Percentiles rank a stretch among this genome's conserved stretches.
Conservation (phyloP, 1,140 invertebrate species). For the Propsilocerus akamusi region DNA sequence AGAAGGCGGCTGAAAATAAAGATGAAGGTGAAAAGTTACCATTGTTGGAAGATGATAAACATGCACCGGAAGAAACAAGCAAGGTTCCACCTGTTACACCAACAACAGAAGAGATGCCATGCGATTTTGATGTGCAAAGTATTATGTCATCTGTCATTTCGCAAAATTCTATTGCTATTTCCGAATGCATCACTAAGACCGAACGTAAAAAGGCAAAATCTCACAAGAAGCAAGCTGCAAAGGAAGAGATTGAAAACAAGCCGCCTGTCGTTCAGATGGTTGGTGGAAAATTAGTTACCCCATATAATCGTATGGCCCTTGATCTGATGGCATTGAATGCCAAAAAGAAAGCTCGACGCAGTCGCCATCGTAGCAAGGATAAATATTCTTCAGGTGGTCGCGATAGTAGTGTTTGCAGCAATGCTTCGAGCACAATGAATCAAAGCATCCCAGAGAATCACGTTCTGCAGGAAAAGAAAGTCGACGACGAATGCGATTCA, state of each 20-base stretch:
- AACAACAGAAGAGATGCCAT: slow-evolving; percentile 35
- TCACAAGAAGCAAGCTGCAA: slow-evolving; percentile 28
- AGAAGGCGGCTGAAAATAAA: slow-evolving; percentile 62
- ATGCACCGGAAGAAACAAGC: slow-evolving; percentile 11
- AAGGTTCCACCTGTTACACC: slow-evolving; percentile 36
- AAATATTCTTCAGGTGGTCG: background rate
- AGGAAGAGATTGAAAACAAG: slow-evolving; percentile 20
- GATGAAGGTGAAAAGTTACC: slow-evolving; percentile 51
- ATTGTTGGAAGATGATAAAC: slow-evolving; percentile 34
- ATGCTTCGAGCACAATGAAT: background rate
- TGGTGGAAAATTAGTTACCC: slow-evolving; percentile 7
- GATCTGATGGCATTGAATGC: background rate
- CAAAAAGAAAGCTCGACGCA: background rate
- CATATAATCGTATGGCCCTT: background rate
- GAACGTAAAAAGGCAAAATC: slow-evolving; percentile 22
- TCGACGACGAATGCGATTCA: background rate
- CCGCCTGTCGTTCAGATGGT: slow-evolving; percentile 6
- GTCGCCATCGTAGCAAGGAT: background rate
- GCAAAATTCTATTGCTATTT: slow-evolving; percentile 39
- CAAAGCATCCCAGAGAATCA: slow-evolving; percentile 5
- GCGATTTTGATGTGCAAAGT: slow-evolving; percentile 49
- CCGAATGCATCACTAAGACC: slow-evolving; percentile 26
- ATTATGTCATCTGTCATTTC: slow-evolving; percentile 51
- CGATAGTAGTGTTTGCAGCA: background rate
- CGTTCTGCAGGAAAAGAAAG: slow-evolving; percentile 8